Evolutionary conservation across 2,888 invertebrate genomes (phyloP).

Genomic region (Venusia cambrica): DNA sequence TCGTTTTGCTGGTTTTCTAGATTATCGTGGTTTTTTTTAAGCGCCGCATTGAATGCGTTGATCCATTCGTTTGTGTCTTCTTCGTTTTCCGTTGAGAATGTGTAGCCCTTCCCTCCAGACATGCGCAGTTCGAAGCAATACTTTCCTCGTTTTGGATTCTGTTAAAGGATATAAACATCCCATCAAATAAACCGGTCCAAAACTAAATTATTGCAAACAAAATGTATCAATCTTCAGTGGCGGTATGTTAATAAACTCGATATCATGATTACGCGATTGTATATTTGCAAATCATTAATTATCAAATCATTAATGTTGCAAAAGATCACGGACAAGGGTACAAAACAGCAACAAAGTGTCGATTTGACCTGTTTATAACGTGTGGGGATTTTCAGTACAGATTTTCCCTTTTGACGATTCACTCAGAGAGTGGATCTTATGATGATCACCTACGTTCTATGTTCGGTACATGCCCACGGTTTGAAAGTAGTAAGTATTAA

Average conservation of each 20-base stretch:
- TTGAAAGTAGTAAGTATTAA: too few species aligned
- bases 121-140: slow-evolving; percentile 94
- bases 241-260: too few species aligned
- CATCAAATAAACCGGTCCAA: slow-evolving; percentile 1
- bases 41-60: slow-evolving; percentile 88
- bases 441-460: too few species aligned
- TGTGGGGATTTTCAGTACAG: not conserved
- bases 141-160: slow-evolving; percentile 92
- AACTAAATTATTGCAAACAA: too few species aligned
- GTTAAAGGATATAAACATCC: too few species aligned
- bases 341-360: too few species aligned
- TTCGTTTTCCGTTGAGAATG: slow-evolving; percentile 93
- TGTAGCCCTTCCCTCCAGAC: slow-evolving; percentile 93
- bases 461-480: too few species aligned
- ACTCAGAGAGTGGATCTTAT: too few species aligned
- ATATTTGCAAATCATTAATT: slow-evolving; percentile 1
- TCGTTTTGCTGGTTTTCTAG: slow-evolving; percentile 84
- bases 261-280: too few species aligned
- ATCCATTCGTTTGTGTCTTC: slow-evolving; percentile 92
- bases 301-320: not conserved
- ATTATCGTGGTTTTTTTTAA: slow-evolving; percentile 83
- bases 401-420: too few species aligned
- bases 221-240: too few species aligned
- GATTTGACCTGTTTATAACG: not conserved
- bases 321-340: too few species aligned